Conservation (phyloP, 64 coral and sea anemone species). For the Pocillopora damicornis region DNA sequence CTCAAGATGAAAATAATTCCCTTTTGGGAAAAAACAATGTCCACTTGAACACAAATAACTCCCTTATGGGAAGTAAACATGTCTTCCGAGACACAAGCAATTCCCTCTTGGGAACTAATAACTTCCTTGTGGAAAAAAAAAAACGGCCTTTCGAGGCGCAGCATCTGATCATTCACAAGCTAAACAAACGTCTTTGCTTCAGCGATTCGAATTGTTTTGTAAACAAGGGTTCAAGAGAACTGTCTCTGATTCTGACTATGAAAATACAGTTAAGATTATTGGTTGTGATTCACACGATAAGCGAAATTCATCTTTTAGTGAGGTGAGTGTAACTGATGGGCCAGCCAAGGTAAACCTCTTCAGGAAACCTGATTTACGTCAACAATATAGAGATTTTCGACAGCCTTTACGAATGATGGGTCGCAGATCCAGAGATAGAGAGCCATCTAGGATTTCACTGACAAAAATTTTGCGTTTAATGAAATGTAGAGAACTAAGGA, state of each 20-base stretch:
- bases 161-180: not conserved
- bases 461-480: not conserved
- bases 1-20: not conserved
- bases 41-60: not conserved
- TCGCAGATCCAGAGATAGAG: not conserved
- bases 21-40: not conserved
- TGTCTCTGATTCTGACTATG: too few relatives aligned
- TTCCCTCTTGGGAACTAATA: not conserved
- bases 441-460: not conserved
- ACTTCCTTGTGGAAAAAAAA: not conserved
- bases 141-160: not conserved
- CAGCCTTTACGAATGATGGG: too few relatives aligned
- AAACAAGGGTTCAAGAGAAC: too few relatives aligned
- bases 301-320: too few relatives aligned
- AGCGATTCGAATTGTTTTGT: not conserved
- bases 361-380: too few relatives aligned
- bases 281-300: too few relatives aligned
- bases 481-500: slow-evolving; percentile 5
- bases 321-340: too few relatives aligned
- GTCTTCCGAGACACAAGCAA: not conserved
- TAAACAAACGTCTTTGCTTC: not conserved
- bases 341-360: too few relatives aligned
- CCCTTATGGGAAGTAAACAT: not conserved
- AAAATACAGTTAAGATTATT: too few relatives aligned
- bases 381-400: too few relatives aligned